Conservation (phyloP, 2,888 invertebrate species). For the Odontocerum albicorne region DNA sequence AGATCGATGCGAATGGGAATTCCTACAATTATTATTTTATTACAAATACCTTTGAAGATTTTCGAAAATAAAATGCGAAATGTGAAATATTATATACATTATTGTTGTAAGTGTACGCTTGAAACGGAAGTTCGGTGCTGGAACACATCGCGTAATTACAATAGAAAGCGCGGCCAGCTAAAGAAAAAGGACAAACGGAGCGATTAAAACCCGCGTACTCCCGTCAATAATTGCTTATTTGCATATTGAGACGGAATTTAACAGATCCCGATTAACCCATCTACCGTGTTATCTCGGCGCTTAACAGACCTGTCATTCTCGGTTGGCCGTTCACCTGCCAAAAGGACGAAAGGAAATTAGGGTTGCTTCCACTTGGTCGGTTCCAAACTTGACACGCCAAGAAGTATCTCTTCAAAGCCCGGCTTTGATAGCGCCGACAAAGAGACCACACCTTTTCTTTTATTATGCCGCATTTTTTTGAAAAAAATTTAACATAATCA, state of each 20-base stretch:
- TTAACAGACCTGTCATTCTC: conserved; percentile 22
- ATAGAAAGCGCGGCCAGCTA: conserved; percentile 3
- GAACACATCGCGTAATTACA: no score
- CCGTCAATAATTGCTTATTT: conserved; percentile 17
- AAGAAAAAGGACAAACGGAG: no score
- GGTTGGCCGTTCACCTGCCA: conserved; percentile 24
- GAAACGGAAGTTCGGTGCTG: no score
- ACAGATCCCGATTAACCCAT: conserved; percentile 8
- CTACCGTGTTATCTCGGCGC: conserved; percentile 10
- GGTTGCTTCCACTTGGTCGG: conserved; percentile 21
- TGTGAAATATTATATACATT: no score
- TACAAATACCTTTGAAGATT: no score
- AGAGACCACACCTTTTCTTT: conserved; percentile 25
- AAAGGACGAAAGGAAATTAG: conserved; percentile 15
- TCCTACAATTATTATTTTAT: no score
- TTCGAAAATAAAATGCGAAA: no score
- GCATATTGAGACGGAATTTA: conserved; percentile 14
- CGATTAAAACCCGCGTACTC: neutral
- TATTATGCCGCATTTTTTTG: conserved; percentile 14
- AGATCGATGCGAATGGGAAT: no score
- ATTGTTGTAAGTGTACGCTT: no score
- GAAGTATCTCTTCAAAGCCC: conserved; percentile 18
- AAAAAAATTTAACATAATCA: conserved; percentile 24
- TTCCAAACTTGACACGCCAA: conserved; percentile 21
- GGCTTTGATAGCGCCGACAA: conserved; percentile 28